Conservation (phyloP, 37 sponge, comb jelly and placozoan genomes). For the Dysidea cf. avara region DNA sequence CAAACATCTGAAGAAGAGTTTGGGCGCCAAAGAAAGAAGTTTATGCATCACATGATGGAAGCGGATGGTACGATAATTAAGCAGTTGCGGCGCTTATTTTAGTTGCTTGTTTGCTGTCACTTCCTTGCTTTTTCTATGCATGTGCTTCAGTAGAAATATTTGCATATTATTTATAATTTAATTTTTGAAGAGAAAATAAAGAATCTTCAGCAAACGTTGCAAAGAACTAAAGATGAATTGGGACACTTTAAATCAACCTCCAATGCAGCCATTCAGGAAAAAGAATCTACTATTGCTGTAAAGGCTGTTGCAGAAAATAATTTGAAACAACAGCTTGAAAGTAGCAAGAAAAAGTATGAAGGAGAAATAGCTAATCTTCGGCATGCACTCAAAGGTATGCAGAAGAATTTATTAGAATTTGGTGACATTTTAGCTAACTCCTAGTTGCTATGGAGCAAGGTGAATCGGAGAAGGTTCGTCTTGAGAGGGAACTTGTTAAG, state of each 20-base stretch:
- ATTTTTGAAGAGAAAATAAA: background rate
- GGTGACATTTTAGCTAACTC: too few relatives aligned
- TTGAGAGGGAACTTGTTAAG: too few relatives aligned
- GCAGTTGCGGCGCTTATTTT: too few relatives aligned
- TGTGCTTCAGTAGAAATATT: too few relatives aligned
- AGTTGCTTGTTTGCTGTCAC: background rate
- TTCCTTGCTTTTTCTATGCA: too few relatives aligned
- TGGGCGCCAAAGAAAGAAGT: constrained; percentile 72
- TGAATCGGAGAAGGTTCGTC: too few relatives aligned
- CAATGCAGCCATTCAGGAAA: constrained; percentile 2
- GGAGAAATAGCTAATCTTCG: constrained; percentile 67
- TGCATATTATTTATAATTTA: background rate
- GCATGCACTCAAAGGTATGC: constrained; percentile 32
- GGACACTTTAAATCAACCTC: background rate
- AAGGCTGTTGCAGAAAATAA: background rate
- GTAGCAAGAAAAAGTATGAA: constrained; percentile 49
- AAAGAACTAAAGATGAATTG: background rate
- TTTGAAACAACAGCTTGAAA: constrained; percentile 51
- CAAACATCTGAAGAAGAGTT: constrained; percentile 66
- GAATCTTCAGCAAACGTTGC: too few relatives aligned
- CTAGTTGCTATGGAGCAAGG: too few relatives aligned
- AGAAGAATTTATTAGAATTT: background rate
- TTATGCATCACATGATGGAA: constrained; percentile 68
- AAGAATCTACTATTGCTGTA: constrained; percentile 3
- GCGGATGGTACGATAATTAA: constrained; percentile 35